Base-by-base conservation (phyloP, 2,797 vertebrate genomes). In the Eulemur coronatus region DNA sequence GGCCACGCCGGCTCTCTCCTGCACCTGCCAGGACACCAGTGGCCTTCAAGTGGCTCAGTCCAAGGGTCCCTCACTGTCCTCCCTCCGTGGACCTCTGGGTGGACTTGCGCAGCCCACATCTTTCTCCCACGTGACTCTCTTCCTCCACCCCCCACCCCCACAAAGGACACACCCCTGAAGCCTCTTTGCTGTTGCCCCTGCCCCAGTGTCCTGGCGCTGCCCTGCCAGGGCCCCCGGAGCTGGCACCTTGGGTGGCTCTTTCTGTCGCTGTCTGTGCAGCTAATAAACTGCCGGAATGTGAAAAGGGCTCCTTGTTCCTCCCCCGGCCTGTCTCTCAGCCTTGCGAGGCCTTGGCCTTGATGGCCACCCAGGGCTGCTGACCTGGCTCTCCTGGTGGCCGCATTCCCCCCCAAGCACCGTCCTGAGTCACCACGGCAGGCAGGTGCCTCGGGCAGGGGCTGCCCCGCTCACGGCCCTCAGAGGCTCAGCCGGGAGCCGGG, bases 241-340 rank as follows among this genome's bases (percentile, higher is more conserved):
- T 33, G 13, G 33, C 11, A 2, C 9, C 7, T 30, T 17, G 4
- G 5, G 12, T 41, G 41, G 33, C 55, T 33, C 52, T 87, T 48
- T 48, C 20, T 15, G 76, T 61, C 30, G 12, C 55, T 30, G 4
- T 26, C 55, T 20, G 5, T n/a, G 4, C 35, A 46, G 73, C 26
- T 26, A 26, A 85, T 8, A n/a, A 67, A n/a, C 55, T 72, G 35
- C 8, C 1, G 6, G 12, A 15, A 30, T 48, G 28, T 73, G 14
- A 85, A 73, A n/a, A 63, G 22, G 1, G 4, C 7, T 84, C 12
- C 0, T 28, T 80, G 65, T 38, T 79, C 86, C 69, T 61, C 67
- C 14, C 28, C 11, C 0, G 0, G 13, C 15, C n/a, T 4, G 1
- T n/a, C 57, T 38, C n/a, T n/a, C 50, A 69, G 33, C 10, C 35